phyloP scores from a whole-genome alignment of 2,888 invertebrate species.

The Rhodophaea formosa region DNA sequence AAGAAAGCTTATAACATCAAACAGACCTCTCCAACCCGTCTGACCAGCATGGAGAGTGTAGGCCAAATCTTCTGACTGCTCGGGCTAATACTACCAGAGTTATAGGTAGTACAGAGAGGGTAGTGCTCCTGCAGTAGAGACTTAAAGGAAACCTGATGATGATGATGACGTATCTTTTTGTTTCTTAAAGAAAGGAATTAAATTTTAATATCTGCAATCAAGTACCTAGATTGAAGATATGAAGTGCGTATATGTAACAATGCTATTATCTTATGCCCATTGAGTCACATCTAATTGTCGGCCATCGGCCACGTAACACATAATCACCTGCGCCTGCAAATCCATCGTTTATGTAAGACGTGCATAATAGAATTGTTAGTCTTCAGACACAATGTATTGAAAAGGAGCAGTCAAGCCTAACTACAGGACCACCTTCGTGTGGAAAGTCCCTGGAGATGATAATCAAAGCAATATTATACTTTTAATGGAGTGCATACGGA shows the following conservation, averaged over 20 bases:
- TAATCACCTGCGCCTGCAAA: not conserved
- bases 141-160: no score
- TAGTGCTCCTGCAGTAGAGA: no score
- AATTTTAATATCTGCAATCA: not conserved
- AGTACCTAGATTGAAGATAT: not conserved
- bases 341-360: not conserved
- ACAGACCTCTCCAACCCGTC: no score
- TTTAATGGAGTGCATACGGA: no score
- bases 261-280: not conserved
- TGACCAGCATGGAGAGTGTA: no score
- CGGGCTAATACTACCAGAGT: no score
- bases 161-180: not conserved
- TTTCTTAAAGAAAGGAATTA: not conserved
- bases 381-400: not conserved
- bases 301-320: not conserved
- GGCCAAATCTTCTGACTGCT: no score
- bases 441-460: no score
- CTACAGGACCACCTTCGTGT: no score
- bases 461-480: no score
- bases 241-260: not conserved
- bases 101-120: no score
- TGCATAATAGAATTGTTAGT: constrained; percentile 1
- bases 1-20: no score
- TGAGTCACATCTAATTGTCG: constrained; percentile 20
- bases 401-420: not conserved